Conservation (phyloP, 2,797 vertebrate species). For the Trachurus trachurus region DNA sequence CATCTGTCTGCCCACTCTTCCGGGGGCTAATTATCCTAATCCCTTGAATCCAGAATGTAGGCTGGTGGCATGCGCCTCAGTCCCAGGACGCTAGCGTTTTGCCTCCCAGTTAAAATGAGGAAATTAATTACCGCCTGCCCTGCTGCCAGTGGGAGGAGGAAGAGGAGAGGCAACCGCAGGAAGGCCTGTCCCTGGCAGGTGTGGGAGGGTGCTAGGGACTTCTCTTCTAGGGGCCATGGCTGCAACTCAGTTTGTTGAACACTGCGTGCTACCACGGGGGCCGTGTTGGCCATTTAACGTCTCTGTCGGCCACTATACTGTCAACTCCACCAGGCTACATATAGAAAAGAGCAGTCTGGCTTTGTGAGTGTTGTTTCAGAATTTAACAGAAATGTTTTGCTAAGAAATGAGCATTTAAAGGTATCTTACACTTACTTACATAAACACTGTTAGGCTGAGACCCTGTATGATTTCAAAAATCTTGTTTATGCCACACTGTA, state of each 20-base stretch:
- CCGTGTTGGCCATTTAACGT: conserved; percentile 24
- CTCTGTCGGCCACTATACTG: conserved; percentile 4
- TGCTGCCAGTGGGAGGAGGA: conserved; percentile 83
- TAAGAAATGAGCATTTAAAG: neutral
- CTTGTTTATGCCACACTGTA: too few species aligned
- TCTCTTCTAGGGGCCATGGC: conserved; percentile 47
- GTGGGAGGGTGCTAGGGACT: conserved; percentile 66
- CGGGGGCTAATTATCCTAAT: conserved; percentile 91
- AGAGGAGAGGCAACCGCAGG: conserved; percentile 70
- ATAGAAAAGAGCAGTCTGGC: too few species aligned
- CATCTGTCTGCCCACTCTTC: conserved; percentile 88
- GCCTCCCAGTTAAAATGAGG: conserved; percentile 88
- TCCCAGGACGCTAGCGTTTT: conserved; percentile 85
- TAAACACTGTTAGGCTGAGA: too few species aligned
- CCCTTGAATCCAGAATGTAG: conserved; percentile 85
- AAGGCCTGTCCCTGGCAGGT: conserved; percentile 73
- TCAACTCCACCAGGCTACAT: neutral
- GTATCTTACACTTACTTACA: neutral
- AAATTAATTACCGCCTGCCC: conserved; percentile 90
- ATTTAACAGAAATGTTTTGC: neutral
- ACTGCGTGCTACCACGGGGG: conserved; percentile 12
- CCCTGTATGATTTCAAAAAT: too few species aligned
- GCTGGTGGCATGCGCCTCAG: conserved; percentile 77
- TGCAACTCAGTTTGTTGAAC: conserved; percentile 40
- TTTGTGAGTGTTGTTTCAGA: too few species aligned